Evolutionary conservation across 2,113 vertebrate genomes (phyloP), one percentile per base, ranked within the genome.

Genomic region (Terrapene triunguis): DNA sequence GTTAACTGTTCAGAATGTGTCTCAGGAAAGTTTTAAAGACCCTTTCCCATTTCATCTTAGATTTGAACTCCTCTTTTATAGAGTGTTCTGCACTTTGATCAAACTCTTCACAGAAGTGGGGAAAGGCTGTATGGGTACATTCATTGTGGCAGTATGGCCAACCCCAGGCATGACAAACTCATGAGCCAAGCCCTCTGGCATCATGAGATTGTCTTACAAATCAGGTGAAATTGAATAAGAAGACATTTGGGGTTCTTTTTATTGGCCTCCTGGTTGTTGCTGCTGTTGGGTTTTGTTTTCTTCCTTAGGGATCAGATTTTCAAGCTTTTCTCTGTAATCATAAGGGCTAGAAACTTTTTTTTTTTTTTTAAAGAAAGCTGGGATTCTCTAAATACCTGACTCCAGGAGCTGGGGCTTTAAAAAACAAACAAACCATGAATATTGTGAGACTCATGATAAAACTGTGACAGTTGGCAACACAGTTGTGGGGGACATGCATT

Each of bases 151-250:
- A 94, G 89, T 89, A 78, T 80, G 94, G 95, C 1, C 0, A 94
- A 92, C 48, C 82, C 80, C 89, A 81, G 44, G 72, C 87, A 59
- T 84, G 84, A 74, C 89, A 69, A 95, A 95, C 47, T 78, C 89
- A 93, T 48, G 81, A 86, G 93, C 92, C 95, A 93, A 96, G 53
- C 88, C 89, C 55, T 92, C 78, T 95, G 85, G 92, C 94, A 90
- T 87, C 87, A 82, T 62, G 86, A 72, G 44, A 74, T 90, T 89
- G 84, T 55, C 12, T 62, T 48, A 84, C 93, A 62, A 62, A 62
- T 32, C 59, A 65, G 14, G 14, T 65, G 14, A 65, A 35, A 35
- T n/a, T 16, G 29, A 62, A n/a, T 65, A 8, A 35, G 32, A 48
- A 9, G 16, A 48, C 84, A 25, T 74, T 25, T 76, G 44, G 86